Conservation (phyloP, 2,888 invertebrate species). For the Miltochrista miniata region DNA sequence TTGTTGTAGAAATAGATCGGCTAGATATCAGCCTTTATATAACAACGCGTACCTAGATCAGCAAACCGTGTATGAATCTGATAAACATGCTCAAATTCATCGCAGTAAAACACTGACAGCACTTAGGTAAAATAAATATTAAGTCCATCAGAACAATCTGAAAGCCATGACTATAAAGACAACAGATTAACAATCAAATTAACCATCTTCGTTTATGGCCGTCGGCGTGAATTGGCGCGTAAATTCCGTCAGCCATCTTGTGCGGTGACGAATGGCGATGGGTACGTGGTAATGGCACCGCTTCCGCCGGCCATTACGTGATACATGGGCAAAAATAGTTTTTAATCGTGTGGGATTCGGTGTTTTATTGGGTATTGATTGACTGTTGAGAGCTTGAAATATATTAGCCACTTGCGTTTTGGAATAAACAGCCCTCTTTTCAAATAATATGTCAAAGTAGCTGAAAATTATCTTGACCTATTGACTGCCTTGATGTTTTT, state of each 20-base stretch:
- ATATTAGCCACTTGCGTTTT: too few species aligned
- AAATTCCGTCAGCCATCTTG: slow-evolving; percentile 60
- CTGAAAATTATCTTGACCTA: too few species aligned
- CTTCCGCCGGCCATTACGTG: slow-evolving; percentile 54
- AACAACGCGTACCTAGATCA: too few species aligned
- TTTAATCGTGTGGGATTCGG: slow-evolving; percentile 29
- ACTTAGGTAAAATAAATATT: too few species aligned
- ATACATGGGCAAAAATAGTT: slow-evolving; percentile 29
- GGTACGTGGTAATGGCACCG: slow-evolving; percentile 50
- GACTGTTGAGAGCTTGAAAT: not conserved
- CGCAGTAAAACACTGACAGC: too few species aligned
- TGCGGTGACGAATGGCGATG: slow-evolving; percentile 51
- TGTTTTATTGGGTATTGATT: slow-evolving; percentile 17
- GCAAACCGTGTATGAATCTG: too few species aligned
- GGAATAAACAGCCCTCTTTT: too few species aligned
- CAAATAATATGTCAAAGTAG: too few species aligned
- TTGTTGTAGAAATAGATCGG: too few species aligned
- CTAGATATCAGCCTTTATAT: too few species aligned
- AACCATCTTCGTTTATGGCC: slow-evolving; percentile 12
- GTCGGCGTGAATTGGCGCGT: slow-evolving; percentile 58
- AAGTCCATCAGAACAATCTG: not conserved
- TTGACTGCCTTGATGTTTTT: too few species aligned
- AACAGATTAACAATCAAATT: slow-evolving; percentile 14
- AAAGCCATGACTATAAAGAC: slow-evolving; percentile 8
- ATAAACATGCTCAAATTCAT: too few species aligned